Conservation (phyloP, 2,888 invertebrate species). For the Entomobrya proxima region DNA sequence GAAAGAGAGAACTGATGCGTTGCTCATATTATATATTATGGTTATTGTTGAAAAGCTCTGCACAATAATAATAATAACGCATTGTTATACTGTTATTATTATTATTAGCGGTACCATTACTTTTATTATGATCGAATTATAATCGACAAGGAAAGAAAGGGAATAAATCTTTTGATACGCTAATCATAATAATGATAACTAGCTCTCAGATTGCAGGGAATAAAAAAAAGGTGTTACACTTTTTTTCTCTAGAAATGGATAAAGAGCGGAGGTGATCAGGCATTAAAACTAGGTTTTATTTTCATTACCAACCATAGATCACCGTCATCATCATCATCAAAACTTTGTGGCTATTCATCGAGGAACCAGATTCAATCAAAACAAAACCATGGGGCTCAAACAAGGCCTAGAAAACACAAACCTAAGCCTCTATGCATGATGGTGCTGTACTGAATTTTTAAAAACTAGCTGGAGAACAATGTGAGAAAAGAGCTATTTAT, state of each 20-base stretch:
- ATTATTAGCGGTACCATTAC: conserved; percentile 16
- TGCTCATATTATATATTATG: conserved; percentile 26
- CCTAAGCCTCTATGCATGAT: too few relatives aligned
- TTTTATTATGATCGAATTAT: conserved; percentile 44
- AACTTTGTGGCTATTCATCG: too few relatives aligned
- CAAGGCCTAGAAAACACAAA: too few relatives aligned
- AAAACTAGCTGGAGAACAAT: conserved; percentile 38
- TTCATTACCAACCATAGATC: conserved; percentile 30
- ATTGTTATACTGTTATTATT: too few relatives aligned
- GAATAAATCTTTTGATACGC: conserved; percentile 24
- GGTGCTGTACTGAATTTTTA: not conserved
- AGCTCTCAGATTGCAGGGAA: conserved; percentile 55
- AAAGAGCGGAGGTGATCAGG: conserved; percentile 39
- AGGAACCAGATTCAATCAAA: conserved; percentile 36
- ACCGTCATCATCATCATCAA: not conserved
- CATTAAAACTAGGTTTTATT: conserved; percentile 55
- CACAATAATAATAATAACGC: conserved; percentile 26
- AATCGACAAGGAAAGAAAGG: conserved; percentile 26
- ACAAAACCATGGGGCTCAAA: too few relatives aligned
- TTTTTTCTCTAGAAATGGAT: not conserved
- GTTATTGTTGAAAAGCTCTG: not conserved
- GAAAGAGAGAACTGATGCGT: too few relatives aligned
- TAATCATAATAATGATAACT: conserved; percentile 50
- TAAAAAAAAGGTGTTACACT: conserved; percentile 39
- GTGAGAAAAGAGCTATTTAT: not conserved